Evolutionary conservation across 2,797 vertebrate species (phyloP).

Genomic region (Aplochiton taeniatus): DNA sequence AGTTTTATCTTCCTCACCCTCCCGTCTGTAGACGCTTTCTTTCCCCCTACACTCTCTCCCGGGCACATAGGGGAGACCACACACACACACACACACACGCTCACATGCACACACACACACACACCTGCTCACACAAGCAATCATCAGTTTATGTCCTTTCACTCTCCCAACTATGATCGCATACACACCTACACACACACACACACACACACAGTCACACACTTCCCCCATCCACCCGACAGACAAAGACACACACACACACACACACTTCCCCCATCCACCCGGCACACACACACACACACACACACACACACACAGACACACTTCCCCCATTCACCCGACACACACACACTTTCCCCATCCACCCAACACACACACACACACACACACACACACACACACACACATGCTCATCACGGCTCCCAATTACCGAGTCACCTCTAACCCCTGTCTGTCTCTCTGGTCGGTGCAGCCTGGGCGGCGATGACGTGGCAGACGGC

Average conservation of each 20-base stretch:
- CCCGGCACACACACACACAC: not conserved
- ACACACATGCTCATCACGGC: not conserved
- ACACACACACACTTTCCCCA: not conserved
- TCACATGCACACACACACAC: constrained; percentile 8
- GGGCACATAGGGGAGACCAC: no score
- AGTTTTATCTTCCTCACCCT: no score
- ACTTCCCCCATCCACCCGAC: not conserved
- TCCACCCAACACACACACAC: not conserved
- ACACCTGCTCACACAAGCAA: no score
- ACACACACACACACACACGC: not conserved
- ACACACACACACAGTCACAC: no score
- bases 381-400: constrained; percentile 4
- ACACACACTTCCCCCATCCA: not conserved
- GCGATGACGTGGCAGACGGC: no score
- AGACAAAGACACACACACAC: not conserved
- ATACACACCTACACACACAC: constrained; percentile 1
- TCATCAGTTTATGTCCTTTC: no score
- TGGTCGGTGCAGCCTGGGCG: no score
- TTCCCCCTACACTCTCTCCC: no score
- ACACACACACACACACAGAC: not conserved
- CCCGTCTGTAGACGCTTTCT: no score
- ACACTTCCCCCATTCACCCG: constrained; percentile 3
- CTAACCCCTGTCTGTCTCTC: no score
- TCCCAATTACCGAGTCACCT: not conserved
- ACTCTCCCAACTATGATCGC: no score